A percentile compares a stretch with the other conserved stretches of the same genome.
These are phyloP conservation scores for Achatina immaculata DNA, from an alignment of 1,140 invertebrate genomes.

Conservation along the genomic window DNA sequence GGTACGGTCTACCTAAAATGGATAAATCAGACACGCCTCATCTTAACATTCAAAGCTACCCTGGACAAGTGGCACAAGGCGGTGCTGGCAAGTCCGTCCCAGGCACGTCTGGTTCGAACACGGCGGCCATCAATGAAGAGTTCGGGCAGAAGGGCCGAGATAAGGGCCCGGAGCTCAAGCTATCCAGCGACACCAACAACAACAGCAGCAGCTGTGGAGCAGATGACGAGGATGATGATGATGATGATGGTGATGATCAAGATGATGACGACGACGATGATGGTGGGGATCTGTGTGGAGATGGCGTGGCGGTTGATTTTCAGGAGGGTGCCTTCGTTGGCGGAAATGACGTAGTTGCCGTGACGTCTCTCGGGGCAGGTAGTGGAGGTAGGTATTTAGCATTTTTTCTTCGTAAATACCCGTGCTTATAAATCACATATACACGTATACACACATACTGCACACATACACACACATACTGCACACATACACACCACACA, in stretches of 20 bases:
- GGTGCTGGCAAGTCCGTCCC: not conserved
- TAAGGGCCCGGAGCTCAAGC: not conserved
- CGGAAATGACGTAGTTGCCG: conserved; percentile 36
- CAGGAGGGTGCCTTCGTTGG: conserved; percentile 42
- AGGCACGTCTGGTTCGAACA: not conserved
- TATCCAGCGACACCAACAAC: conserved; percentile 26
- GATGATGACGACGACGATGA: conserved; percentile 21
- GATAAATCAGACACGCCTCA: conserved; percentile 72
- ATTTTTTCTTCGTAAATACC: not conserved
- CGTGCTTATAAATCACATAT: not conserved
- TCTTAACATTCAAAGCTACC: conserved; percentile 38
- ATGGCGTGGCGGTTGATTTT: conserved; percentile 24
- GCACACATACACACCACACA: too few species aligned
- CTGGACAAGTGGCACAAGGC: not conserved
- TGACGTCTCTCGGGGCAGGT: conserved; percentile 6
- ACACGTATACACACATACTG: too few species aligned
- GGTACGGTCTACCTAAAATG: conserved; percentile 87
- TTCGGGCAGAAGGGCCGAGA: not conserved
- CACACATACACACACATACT: too few species aligned
- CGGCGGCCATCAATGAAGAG: not conserved
- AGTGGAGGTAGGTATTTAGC: conserved; percentile 36
- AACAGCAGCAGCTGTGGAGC: conserved; percentile 27
- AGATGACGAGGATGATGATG: conserved; percentile 11
- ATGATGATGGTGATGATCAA: conserved; percentile 18
- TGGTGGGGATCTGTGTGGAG: conserved; percentile 36